phyloP scores from a whole-genome alignment of 2,888 invertebrate genomes.

The Drosophila longiperda region DNA sequence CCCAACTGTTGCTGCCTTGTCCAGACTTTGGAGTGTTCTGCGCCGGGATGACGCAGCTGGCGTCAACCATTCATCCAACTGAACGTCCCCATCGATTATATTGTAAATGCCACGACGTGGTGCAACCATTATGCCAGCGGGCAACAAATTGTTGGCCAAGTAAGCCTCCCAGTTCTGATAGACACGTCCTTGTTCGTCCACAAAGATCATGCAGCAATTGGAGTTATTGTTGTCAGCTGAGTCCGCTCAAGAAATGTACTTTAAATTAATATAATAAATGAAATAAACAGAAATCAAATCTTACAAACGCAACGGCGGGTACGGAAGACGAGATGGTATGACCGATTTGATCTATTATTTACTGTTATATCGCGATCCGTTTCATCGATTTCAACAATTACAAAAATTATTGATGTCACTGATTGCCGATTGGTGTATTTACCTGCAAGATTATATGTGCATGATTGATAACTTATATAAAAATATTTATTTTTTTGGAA shows the following conservation, averaged over 20 bases:
- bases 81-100: conserved; percentile 49
- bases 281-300: conserved; percentile 9
- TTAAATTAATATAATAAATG: neutral
- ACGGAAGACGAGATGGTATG: conserved; percentile 82
- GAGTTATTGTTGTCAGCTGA: conserved; percentile 58
- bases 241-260: neutral
- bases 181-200: conserved; percentile 84
- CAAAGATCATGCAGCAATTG: conserved; percentile 82
- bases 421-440: conserved; percentile 81
- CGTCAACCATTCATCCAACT: conserved; percentile 68
- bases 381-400: conserved; percentile 71
- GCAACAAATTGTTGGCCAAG: conserved; percentile 84
- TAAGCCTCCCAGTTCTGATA: conserved; percentile 85
- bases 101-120: conserved; percentile 85
- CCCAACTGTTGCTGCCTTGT: conserved; percentile 59
- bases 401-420: conserved; percentile 79
- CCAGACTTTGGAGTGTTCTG: conserved; percentile 50
- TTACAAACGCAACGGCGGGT: conserved; percentile 82
- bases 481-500: neutral
- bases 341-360: conserved; percentile 35
- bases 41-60: conserved; percentile 60
- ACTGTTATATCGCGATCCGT: conserved; percentile 22
- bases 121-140: conserved; percentile 85
- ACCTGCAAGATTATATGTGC: conserved; percentile 55
- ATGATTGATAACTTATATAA: neutral